A percentile compares a stretch with the other conserved stretches of the same genome.
Conservation (phyloP, 2,797 vertebrate species). For the Ataeniobius toweri region DNA sequence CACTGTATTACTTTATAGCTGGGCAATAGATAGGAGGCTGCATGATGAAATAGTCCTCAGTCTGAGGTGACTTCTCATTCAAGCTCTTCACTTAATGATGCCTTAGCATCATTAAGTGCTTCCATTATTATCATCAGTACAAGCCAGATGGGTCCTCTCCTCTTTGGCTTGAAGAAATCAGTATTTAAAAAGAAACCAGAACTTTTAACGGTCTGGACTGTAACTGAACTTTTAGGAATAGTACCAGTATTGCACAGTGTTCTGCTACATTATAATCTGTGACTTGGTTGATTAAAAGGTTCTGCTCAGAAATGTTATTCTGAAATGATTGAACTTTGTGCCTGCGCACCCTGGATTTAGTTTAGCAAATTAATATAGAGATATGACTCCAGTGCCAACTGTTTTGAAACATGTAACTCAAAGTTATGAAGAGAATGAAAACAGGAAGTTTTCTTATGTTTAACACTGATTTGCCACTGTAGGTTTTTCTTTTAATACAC, state of each 20-base stretch:
- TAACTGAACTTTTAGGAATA: not conserved
- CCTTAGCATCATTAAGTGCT: not conserved
- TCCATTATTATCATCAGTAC: not conserved
- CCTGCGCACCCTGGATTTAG: not conserved
- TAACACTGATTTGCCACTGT: too few species aligned
- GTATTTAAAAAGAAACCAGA: too few species aligned
- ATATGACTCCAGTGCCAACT: not conserved
- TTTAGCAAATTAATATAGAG: not conserved
- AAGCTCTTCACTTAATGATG: too few species aligned
- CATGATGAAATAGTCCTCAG: not conserved
- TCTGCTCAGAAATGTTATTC: not conserved
- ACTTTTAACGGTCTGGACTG: not conserved
- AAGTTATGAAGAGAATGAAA: too few species aligned
- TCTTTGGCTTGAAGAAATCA: not conserved
- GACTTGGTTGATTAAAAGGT: not conserved
- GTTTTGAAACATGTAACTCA: not conserved
- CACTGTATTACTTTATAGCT: not conserved
- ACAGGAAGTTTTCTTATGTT: too few species aligned
- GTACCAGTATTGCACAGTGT: not conserved
- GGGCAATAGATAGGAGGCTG: not conserved
- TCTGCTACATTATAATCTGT: not conserved
- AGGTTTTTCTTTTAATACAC: too few species aligned
- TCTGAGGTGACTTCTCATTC: not conserved
- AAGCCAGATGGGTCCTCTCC: not conserved
- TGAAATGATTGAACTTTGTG: not conserved